phyloP scores from a whole-genome alignment of 2,113 vertebrate genomes.

The Bujurquina vittata region DNA sequence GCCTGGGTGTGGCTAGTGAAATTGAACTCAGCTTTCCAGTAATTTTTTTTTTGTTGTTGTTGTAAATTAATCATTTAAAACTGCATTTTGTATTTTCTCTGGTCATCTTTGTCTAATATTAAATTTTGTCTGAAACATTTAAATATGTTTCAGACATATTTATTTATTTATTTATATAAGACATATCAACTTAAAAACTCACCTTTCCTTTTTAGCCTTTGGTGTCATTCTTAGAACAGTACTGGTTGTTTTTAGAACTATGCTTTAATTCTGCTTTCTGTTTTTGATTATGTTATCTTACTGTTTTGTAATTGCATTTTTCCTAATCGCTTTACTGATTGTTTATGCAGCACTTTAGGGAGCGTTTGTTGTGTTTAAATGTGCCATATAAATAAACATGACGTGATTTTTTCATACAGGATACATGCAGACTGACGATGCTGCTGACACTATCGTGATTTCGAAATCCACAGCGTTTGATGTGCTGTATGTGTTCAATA shows the following conservation, averaged over 20 bases:
- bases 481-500: background rate
- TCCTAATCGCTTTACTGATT: background rate
- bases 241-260: background rate
- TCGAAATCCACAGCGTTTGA: background rate
- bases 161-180: too few species aligned
- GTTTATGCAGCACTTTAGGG: background rate
- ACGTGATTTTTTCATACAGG: background rate
- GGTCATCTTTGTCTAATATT: too few species aligned
- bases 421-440: background rate
- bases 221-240: background rate
- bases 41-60: too few species aligned
- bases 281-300: background rate
- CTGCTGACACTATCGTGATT: background rate
- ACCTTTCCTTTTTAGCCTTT: background rate
- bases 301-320: slow-evolving; percentile 4
- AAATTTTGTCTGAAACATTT: too few species aligned
- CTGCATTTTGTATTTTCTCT: too few species aligned
- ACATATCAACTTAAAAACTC: background rate
- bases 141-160: too few species aligned
- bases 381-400: background rate
- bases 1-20: too few species aligned
- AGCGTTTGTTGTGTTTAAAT: background rate
- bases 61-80: too few species aligned
- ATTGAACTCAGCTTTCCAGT: too few species aligned
- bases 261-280: background rate